Percentiles rank a stretch among this genome's conserved stretches.
These are phyloP conservation scores for Lithobates pipiens DNA, from an alignment of 2,797 vertebrate species.

Conservation along the genomic window DNA sequence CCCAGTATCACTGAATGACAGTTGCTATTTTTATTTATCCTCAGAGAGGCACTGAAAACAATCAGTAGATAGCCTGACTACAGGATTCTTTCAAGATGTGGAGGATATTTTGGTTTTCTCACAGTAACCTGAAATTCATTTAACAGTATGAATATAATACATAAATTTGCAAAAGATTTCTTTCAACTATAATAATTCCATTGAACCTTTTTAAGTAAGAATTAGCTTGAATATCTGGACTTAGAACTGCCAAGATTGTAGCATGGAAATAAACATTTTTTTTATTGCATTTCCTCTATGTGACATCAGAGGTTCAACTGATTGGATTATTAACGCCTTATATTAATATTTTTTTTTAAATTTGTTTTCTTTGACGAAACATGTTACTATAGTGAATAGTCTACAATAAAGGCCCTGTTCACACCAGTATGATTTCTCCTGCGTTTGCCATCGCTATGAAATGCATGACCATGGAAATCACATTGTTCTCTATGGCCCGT, in stretches of 20 bases:
- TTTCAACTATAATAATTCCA: constrained; percentile 4
- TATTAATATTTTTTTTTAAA: too few relatives aligned
- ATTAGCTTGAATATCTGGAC: constrained; percentile 5
- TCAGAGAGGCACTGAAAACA: constrained; percentile 57
- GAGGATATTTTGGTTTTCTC: constrained; percentile 41
- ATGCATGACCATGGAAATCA: too few relatives aligned
- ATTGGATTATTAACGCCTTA: not conserved
- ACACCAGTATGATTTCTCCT: too few relatives aligned
- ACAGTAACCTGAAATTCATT: constrained; percentile 44
- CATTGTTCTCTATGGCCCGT: too few relatives aligned
- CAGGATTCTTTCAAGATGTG: constrained; percentile 39
- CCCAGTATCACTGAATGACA: constrained; percentile 64
- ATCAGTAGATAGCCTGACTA: constrained; percentile 37
- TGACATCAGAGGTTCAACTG: not conserved
- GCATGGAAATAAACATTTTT: not conserved
- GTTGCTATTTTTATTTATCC: constrained; percentile 67
- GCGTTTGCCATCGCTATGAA: too few relatives aligned
- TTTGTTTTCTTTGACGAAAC: too few relatives aligned
- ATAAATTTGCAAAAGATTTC: constrained; percentile 22
- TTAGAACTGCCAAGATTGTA: not conserved
- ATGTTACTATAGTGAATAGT: too few relatives aligned
- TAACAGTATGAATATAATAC: constrained; percentile 31
- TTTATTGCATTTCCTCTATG: not conserved
- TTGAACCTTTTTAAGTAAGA: not conserved
- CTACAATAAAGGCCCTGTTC: too few relatives aligned